phyloP scores from a whole-genome alignment of 2,888 invertebrate genomes.

The Netelia fuscicornis region DNA sequence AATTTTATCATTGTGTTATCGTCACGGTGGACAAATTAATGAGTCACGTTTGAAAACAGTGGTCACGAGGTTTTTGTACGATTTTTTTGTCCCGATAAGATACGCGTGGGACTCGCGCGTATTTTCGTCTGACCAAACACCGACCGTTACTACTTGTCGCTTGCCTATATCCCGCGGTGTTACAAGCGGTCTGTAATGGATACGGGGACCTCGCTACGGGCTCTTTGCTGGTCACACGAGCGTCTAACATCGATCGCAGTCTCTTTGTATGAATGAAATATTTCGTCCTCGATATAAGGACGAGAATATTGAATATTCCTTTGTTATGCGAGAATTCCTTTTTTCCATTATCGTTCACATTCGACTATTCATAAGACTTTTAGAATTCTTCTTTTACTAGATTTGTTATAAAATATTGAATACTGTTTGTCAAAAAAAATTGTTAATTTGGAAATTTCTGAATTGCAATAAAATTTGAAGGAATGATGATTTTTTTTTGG shows the following conservation, averaged over 20 bases:
- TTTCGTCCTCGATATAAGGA: constrained; percentile 2
- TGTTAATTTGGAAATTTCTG: neutral
- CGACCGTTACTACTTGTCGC: constrained; percentile 52
- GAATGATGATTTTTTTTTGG: neutral
- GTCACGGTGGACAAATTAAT: neutral
- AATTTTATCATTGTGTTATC: constrained; percentile 3
- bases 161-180: neutral
- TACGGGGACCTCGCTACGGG: constrained; percentile 20
- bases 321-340: neutral
- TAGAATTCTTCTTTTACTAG: too few species aligned
- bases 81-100: constrained; percentile 12
- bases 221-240: constrained; percentile 4
- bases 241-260: constrained; percentile 9
- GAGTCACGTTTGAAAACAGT: too few species aligned
- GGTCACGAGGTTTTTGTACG: neutral
- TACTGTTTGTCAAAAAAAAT: neutral
- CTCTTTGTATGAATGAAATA: neutral
- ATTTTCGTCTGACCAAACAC: constrained; percentile 37
- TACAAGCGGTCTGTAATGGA: constrained; percentile 37
- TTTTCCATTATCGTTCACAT: neutral
- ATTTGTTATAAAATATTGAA: too few species aligned
- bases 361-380: too few species aligned
- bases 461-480: neutral
- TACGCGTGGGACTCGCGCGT: neutral
- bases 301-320: constrained; percentile 8